Conservation (phyloP, 1,140 invertebrate genomes). For the Heliconius hewitsoni region DNA sequence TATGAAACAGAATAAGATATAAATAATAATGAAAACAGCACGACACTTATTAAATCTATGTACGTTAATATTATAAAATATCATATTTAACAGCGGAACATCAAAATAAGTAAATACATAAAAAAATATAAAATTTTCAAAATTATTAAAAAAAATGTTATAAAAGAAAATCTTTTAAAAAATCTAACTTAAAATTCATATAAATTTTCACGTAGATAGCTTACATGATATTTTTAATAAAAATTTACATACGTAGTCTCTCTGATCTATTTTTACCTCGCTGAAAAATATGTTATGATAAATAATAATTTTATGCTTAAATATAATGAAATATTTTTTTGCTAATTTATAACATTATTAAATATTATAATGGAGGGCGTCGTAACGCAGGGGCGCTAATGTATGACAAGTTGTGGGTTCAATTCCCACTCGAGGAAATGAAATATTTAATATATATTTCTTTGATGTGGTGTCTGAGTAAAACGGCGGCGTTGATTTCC, state of each 20-base stretch:
- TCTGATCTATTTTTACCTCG: not conserved
- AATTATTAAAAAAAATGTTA: not conserved
- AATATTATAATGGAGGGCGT: too few species aligned
- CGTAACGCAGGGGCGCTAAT: too few species aligned
- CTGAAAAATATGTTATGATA: not conserved
- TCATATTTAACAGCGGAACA: too few species aligned
- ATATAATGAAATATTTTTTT: not conserved
- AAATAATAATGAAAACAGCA: too few species aligned
- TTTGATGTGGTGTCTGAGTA: too few species aligned
- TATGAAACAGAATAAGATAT: too few species aligned
- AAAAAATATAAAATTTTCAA: not conserved
- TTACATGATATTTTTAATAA: not conserved
- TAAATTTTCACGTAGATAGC: not conserved
- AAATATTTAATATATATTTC: too few species aligned
- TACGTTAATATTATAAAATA: too few species aligned
- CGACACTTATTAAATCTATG: too few species aligned
- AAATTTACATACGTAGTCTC: slow-evolving; percentile 1
- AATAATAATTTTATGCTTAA: not conserved
- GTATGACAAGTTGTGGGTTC: too few species aligned
- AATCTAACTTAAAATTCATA: not conserved
- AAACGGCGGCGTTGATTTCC: too few species aligned
- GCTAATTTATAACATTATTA: not conserved
- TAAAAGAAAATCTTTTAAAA: not conserved
- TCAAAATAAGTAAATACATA: not conserved
- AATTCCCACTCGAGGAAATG: too few species aligned